Evolutionary conservation across 2,888 invertebrate species (phyloP).

Genomic region (Lithodes maja): DNA sequence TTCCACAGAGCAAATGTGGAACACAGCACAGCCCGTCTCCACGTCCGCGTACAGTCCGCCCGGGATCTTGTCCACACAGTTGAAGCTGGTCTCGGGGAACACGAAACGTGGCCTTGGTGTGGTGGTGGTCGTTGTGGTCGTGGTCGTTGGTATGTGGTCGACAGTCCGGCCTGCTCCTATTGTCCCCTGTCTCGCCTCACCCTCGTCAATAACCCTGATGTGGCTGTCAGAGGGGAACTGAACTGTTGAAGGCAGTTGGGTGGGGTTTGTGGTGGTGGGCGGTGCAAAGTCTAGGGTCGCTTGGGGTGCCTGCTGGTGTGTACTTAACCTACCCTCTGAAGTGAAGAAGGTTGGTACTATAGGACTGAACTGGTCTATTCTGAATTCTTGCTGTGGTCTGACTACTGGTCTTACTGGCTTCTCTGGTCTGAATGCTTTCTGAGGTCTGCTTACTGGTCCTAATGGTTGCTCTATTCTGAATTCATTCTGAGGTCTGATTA

Average conservation of each 20-base stretch:
- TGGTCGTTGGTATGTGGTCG: conserved; percentile 26
- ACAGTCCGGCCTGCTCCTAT: conserved; percentile 17
- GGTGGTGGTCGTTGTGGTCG: conserved; percentile 40
- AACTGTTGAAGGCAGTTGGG: conserved; percentile 43
- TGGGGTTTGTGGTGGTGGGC: conserved; percentile 16
- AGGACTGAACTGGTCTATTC: conserved; percentile 2
- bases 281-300: conserved; percentile 8
- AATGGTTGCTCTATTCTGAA: too few relatives aligned
- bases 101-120: conserved; percentile 70
- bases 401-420: neutral
- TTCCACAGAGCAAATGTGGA: conserved; percentile 74
- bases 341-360: neutral
- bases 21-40: conserved; percentile 74
- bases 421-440: too few relatives aligned
- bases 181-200: conserved; percentile 32
- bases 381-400: neutral
- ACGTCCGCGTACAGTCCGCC: conserved; percentile 75
- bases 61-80: conserved; percentile 73
- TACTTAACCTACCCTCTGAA: neutral
- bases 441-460: too few relatives aligned
- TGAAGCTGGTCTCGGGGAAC: conserved; percentile 73
- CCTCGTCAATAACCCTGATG: conserved; percentile 57
- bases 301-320: neutral
- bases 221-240: conserved; percentile 60
- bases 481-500: too few relatives aligned